Conservation (phyloP, 2,113 vertebrate genomes). For the Pyxicephalus adspersus region DNA sequence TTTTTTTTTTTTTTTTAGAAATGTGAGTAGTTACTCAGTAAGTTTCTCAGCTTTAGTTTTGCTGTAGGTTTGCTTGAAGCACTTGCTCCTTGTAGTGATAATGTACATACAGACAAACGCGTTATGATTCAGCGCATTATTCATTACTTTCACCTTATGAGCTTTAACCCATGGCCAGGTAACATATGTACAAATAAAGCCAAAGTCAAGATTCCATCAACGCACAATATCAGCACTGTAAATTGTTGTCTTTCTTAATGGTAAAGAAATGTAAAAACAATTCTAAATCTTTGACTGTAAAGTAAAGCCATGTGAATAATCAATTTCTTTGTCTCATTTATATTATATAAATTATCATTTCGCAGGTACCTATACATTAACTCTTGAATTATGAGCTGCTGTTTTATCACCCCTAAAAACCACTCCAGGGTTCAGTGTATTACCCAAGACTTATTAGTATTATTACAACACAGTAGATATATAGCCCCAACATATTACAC, state of each 20-base stretch:
- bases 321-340: neutral
- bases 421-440: too few relatives aligned
- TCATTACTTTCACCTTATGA: neutral
- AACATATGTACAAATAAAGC: slow-evolving; percentile 13
- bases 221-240: neutral
- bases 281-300: neutral
- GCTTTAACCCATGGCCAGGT: neutral
- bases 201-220: neutral
- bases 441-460: too few relatives aligned
- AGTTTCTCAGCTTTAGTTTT: slow-evolving; percentile 6
- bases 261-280: neutral
- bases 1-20: neutral
- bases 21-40: neutral
- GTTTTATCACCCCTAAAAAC: too few relatives aligned
- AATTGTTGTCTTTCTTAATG: neutral
- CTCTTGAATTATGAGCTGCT: too few relatives aligned
- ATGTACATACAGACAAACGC: neutral
- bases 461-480: too few relatives aligned
- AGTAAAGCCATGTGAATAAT: neutral
- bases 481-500: too few relatives aligned
- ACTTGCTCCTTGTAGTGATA: neutral
- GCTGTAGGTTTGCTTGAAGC: neutral
- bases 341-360: too few relatives aligned
- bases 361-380: too few relatives aligned
- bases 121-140: neutral